These are phyloP conservation scores for Simalia tracyae DNA, from an alignment of 2,797 vertebrate species.

Conservation along the genomic window DNA sequence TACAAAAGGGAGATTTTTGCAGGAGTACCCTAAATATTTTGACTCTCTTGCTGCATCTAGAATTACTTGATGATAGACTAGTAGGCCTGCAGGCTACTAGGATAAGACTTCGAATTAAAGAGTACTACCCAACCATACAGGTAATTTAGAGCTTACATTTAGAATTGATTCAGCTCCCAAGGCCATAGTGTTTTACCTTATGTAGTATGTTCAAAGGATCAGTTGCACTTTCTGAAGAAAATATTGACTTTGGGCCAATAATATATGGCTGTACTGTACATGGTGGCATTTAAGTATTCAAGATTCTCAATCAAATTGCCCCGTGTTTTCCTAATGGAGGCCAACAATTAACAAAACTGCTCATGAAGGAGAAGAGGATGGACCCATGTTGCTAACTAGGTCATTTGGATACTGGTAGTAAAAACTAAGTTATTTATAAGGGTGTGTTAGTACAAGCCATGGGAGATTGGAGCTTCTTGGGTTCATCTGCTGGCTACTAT, in stretches of 20 bases:
- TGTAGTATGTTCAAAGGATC: neutral
- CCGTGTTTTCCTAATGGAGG: neutral
- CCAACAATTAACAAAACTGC: too few species aligned
- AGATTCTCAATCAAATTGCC: neutral
- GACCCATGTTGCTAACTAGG: too few species aligned
- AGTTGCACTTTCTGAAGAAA: neutral
- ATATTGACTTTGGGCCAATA: neutral
- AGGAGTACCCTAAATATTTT: conserved; percentile 27
- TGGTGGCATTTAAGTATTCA: neutral
- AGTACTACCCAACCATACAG: conserved; percentile 28
- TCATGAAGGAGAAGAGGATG: neutral
- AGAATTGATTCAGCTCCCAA: conserved; percentile 14
- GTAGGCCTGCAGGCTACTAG: conserved; percentile 37
- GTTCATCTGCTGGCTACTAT: neutral
- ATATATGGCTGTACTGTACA: neutral
- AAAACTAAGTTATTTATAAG: neutral
- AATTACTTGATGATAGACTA: conserved; percentile 41
- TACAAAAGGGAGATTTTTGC: conserved; percentile 35
- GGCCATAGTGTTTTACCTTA: neutral
- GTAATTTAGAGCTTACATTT: conserved; percentile 20
- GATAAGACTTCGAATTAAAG: conserved; percentile 19
- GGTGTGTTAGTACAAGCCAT: neutral
- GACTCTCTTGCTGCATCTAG: conserved; percentile 32
- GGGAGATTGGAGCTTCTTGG: neutral
- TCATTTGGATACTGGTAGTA: neutral